A percentile compares a stretch with the other conserved stretches of the same genome.
These are phyloP conservation scores for Sternarchorhynchus goeldii DNA, from an alignment of 2,797 vertebrate genomes.

Conservation along the genomic window DNA sequence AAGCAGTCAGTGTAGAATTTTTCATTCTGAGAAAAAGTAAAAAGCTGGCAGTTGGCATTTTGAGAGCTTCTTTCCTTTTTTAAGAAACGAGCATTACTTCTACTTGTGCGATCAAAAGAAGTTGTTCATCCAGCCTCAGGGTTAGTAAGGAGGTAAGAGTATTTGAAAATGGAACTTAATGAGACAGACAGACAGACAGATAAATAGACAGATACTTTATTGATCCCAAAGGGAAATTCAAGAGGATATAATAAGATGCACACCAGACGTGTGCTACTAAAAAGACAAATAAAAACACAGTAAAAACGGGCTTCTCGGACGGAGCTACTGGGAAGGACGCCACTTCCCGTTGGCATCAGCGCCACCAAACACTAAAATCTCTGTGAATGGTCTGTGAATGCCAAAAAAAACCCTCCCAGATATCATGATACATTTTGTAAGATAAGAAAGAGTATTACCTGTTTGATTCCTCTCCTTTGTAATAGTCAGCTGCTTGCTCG, in stretches of 20 bases:
- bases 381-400: not conserved
- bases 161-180: not conserved
- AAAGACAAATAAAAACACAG: not conserved
- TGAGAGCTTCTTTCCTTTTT: no score
- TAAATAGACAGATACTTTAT: no score
- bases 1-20: no score
- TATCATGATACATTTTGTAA: not conserved
- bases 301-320: not conserved
- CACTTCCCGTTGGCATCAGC: no score
- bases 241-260: no score
- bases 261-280: no score
- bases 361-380: no score
- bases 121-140: not conserved
- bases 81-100: not conserved
- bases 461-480: constrained; percentile 83
- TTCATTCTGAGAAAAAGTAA: no score
- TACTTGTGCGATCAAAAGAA: not conserved
- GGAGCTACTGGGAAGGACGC: no score
- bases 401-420: not conserved
- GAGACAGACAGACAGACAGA: no score
- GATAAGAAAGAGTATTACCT: constrained; percentile 65
- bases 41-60: no score
- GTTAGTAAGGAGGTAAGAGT: not conserved
- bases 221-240: no score
- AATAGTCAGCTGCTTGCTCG: constrained; percentile 82